Evolutionary conservation across 2,888 invertebrate species (phyloP), one percentile per base, ranked within the genome.

Genomic region (Phyllotreta striolata): DNA sequence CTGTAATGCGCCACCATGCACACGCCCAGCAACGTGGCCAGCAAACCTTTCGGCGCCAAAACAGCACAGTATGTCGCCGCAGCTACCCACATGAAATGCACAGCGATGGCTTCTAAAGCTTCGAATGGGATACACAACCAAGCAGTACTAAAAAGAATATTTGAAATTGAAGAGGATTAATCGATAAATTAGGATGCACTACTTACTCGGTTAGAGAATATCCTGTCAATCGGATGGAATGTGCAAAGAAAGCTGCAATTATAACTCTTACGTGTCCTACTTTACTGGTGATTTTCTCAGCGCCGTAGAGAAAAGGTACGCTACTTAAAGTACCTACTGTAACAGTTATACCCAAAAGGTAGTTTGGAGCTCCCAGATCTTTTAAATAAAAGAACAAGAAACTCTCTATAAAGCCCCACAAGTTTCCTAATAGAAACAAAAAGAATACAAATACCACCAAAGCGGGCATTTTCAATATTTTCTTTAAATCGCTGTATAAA

Each of bases 51-150:
- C 0, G 95, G 95, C 0, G 94, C 92, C 72, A 95, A 81, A 79
- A 91, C 86, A 9, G 92, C 91, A 75, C 93, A 93, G 79, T 95
- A 94, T 0, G 93, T 93, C 5, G 94, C 92, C 0, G 93, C 93
- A 40, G 95, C 92, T 10, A 94, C 93, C 91, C 93, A 95, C 92
- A 95, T 92, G 70, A 95, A 82, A 76, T 93, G 93, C 24, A 92
- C 92, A 0, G 93, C 92, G 10, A 93, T 82, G 0, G 93, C 91
- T 81, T 93, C 93, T 87, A 93, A 88, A 0, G 92, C 92, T 82
- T 93, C 93, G 74, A 93, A 93, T 0, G 93, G 93, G 73, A 93
- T 92, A 76, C 92, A 92, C 92, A 92, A 92, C 92, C 92, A 93
- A 4, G 93, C 91, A 78, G 89, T 90, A 77, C 92, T 93, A 78